phyloP scores from a whole-genome alignment of 2,113 vertebrate species.

The Mormoops blainvillei region DNA sequence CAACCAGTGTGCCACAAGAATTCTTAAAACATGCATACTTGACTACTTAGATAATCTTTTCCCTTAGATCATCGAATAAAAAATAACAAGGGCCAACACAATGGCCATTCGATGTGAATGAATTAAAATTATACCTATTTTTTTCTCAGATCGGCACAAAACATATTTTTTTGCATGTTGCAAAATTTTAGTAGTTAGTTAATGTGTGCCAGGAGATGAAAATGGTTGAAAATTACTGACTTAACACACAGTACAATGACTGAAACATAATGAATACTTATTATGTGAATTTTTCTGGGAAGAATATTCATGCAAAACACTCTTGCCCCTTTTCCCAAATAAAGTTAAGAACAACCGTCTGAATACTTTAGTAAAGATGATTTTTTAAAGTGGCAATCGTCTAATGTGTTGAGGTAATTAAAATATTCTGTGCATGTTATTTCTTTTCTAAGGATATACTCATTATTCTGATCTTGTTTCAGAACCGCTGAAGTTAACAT shows the following conservation, averaged over 20 bases:
- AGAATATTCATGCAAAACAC: background rate
- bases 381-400: conserved; percentile 24
- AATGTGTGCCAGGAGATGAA: background rate
- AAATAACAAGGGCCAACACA: background rate
- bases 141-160: background rate
- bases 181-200: background rate
- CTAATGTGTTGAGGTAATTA: conserved; percentile 28
- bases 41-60: background rate
- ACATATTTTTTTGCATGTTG: background rate
- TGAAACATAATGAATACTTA: background rate
- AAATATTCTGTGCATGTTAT: background rate
- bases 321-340: background rate
- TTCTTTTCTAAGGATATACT: conserved; percentile 31
- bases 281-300: background rate
- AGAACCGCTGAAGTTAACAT: conserved; percentile 29
- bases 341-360: background rate
- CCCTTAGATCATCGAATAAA: background rate
- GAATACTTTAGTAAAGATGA: background rate
- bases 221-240: background rate
- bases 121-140: background rate
- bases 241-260: background rate
- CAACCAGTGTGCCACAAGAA: background rate
- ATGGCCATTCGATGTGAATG: background rate
- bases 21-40: background rate
- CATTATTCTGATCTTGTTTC: conserved; percentile 37